Conservation (phyloP, 2,113 vertebrate species). For the Scartelaos histophorus region DNA sequence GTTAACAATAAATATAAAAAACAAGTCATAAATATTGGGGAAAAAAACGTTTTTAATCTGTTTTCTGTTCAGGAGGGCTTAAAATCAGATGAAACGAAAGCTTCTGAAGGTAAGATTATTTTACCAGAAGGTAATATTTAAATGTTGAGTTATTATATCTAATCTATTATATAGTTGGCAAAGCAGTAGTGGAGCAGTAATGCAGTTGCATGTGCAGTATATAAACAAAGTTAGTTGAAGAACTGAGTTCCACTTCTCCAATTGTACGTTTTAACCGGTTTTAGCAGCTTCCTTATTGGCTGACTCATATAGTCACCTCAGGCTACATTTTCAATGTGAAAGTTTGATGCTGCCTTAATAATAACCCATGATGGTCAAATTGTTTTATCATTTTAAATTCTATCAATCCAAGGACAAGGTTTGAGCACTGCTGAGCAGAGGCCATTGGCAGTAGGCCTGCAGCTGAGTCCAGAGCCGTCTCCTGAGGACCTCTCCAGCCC, state of each 20-base stretch:
- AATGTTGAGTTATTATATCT: not conserved
- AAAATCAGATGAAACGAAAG: slow-evolving; percentile 72
- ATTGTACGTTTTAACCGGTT: slow-evolving; percentile 12
- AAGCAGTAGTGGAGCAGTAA: too few relatives aligned
- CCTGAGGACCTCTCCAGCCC: slow-evolving; percentile 74
- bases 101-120: slow-evolving; percentile 63
- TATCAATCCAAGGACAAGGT: slow-evolving; percentile 51
- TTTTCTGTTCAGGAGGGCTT: slow-evolving; percentile 65
- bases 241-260: slow-evolving; percentile 25
- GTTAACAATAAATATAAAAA: slow-evolving; percentile 4
- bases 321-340: too few relatives aligned
- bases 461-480: slow-evolving; percentile 54
- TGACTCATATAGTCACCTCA: slow-evolving; percentile 9
- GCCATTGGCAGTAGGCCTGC: slow-evolving; percentile 30
- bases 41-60: slow-evolving; percentile 4
- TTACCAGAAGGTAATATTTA: not conserved
- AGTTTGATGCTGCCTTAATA: too few relatives aligned
- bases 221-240: not conserved
- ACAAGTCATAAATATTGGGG: not conserved
- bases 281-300: slow-evolving; percentile 28
- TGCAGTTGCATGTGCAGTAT: too few relatives aligned
- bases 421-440: slow-evolving; percentile 53
- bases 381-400: not conserved
- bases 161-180: too few relatives aligned
- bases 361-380: not conserved